phyloP scores from a whole-genome alignment of 2,113 vertebrate species.

The Cebus imitator region DNA sequence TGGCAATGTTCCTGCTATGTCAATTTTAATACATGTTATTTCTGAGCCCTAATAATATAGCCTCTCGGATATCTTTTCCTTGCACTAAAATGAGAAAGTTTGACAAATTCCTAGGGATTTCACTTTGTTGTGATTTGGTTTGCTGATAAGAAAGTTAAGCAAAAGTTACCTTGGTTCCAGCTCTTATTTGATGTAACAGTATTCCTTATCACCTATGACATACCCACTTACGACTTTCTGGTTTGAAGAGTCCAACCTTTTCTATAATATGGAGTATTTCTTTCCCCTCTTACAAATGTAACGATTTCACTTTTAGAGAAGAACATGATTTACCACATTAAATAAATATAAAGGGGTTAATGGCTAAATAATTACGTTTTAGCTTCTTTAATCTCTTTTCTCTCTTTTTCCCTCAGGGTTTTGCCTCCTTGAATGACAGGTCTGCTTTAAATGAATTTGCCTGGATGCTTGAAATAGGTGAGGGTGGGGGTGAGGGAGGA shows the following conservation, averaged over 20 bases:
- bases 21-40: conserved; percentile 13
- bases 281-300: conserved; percentile 41
- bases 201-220: conserved; percentile 38
- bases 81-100: conserved; percentile 38
- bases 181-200: conserved; percentile 55
- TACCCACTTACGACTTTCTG: conserved; percentile 42
- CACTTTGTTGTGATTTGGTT: conserved; percentile 42
- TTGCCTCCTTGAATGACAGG: conserved; percentile 23
- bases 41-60: neutral
- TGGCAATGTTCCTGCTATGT: too few species aligned
- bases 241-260: conserved; percentile 57
- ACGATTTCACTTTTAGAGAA: conserved; percentile 50
- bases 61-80: neutral
- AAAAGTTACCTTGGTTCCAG: conserved; percentile 46
- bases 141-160: conserved; percentile 48
- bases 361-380: conserved; percentile 58
- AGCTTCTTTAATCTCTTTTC: conserved; percentile 57
- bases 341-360: conserved; percentile 57
- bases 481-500: neutral
- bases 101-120: conserved; percentile 54
- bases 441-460: conserved; percentile 35
- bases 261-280: conserved; percentile 44
- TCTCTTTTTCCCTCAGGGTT: neutral
- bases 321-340: conserved; percentile 51
- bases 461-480: neutral